Percentiles rank a stretch among this genome's conserved stretches.
Conservation (phyloP, 2,797 vertebrate genomes). For the Dryobates pubescens region DNA sequence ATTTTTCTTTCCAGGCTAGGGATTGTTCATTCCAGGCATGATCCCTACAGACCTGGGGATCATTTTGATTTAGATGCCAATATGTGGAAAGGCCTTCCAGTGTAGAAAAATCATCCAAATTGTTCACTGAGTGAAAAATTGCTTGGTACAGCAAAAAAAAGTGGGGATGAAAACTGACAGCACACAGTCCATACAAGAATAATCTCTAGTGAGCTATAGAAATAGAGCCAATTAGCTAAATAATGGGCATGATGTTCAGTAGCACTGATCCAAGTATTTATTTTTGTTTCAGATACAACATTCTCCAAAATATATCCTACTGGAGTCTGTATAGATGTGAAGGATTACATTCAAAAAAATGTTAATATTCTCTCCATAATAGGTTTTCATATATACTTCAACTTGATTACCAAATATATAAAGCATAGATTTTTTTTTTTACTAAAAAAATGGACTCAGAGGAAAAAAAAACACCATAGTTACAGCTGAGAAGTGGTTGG, state of each 20-base stretch:
- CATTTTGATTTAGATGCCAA: neutral
- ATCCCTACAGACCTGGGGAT: neutral
- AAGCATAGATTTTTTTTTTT: constrained; percentile 8
- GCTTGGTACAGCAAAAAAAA: neutral
- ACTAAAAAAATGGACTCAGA: constrained; percentile 21
- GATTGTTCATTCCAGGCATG: neutral
- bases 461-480: neutral
- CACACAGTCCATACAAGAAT: neutral
- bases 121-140: neutral
- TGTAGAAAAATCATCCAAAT: neutral
- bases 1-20: neutral
- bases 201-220: neutral
- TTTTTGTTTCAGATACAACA: neutral
- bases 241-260: neutral
- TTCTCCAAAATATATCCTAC: constrained; percentile 6
- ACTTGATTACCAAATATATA: constrained; percentile 7
- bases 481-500: neutral
- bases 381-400: constrained; percentile 14
- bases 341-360: neutral
- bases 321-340: neutral
- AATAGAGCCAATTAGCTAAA: neutral
- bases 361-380: neutral
- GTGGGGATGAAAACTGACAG: neutral
- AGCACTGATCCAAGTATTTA: neutral
- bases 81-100: neutral